Base-by-base conservation (phyloP, 2,888 invertebrate species). In the Phyllotreta striolata region DNA sequence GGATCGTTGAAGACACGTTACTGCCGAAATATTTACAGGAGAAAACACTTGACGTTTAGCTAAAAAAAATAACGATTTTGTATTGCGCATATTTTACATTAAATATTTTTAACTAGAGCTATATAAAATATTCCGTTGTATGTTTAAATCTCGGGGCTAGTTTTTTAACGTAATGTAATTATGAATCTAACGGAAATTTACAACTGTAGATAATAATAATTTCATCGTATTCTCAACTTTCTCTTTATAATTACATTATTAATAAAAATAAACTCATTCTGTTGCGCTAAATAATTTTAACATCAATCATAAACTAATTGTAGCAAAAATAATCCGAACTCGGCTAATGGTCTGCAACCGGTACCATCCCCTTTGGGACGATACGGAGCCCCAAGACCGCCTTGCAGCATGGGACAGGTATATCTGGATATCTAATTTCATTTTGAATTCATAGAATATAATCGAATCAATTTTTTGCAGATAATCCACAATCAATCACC, bases 401-500 rank as follows among this genome's bases (percentile, higher is more conserved):
- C 84, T 58, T 88, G 88, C 82, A 88, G 88, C 71, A 88, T 89
- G 87, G 88, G 87, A 72, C 86, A 87, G 84, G 88, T 89, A 80
- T 72, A 49, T 40, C 41, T 44, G 12, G 10, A 24, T 3, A n/a
- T 10, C 9, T 1, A 3, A 10, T 4, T 41, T 41, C n/a, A 41
- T 10, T 43, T 5, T 43, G 14, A 14, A 9, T 41, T 1, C 43
- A 40, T 35, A 9, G 49, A 55, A 35, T 3, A 58, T 10, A 9
- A 13, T 7, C 1, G 2, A 34, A 67, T 60, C 62, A 65, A 58
- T 78, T 73, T 66, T 40, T 84, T 84, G n/a, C 82, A 88, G 88
- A 88, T 88, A 85, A 88, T 88, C 78, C 88, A 88, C 79, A 85
- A 85, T 79, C 84, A 84, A 70, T 78, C 85, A 67, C 82, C 85